Conservation (phyloP, 37 sponge, comb jelly and placozoan species). For the Petrosia ficiformis region DNA sequence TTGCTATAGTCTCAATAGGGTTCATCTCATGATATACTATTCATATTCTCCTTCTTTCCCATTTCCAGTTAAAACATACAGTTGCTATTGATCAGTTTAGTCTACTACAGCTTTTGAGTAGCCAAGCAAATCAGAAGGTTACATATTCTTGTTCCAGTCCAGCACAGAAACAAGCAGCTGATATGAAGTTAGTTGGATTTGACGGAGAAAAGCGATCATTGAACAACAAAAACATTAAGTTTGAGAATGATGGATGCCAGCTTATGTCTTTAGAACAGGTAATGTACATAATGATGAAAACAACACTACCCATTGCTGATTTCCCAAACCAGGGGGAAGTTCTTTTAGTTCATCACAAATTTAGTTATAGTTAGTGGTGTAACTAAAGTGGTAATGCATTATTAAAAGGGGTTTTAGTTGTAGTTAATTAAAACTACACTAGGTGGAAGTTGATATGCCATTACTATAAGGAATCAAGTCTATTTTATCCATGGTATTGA, state of each 20-base stretch:
- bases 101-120: constrained; percentile 54
- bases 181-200: constrained; percentile 16
- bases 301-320: too few species aligned
- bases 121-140: constrained; percentile 45
- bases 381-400: too few species aligned
- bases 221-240: not conserved
- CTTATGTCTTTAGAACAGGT: not conserved
- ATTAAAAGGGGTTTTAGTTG: too few species aligned
- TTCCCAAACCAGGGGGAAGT: too few species aligned
- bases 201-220: constrained; percentile 7
- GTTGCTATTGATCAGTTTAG: constrained; percentile 37
- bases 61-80: constrained; percentile 31
- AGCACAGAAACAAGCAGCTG: not conserved
- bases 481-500: too few species aligned
- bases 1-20: too few species aligned
- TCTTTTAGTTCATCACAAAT: too few species aligned
- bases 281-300: not conserved
- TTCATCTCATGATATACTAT: not conserved
- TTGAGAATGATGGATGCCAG: constrained; percentile 1
- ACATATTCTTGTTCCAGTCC: constrained; percentile 5
- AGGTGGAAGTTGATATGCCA: too few species aligned
- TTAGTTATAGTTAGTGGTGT: too few species aligned
- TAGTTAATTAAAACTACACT: too few species aligned
- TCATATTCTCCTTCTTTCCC: not conserved
- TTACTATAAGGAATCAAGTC: too few species aligned